Base-by-base conservation (phyloP, 2,888 invertebrate species). In the Enchytraeus crypticus region DNA sequence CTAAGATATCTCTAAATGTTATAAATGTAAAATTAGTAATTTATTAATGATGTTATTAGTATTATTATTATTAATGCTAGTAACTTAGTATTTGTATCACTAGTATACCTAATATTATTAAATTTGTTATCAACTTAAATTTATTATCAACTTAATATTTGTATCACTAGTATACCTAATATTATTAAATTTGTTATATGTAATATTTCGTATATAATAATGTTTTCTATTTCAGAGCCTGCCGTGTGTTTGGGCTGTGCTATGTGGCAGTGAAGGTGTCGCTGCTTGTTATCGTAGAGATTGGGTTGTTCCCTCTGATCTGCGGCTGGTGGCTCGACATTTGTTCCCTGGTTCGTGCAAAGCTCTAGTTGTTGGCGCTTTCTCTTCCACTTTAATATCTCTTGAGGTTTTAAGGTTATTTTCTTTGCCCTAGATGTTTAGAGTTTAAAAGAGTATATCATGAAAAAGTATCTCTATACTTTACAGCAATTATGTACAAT, bases 271-370 rank as follows among this genome's bases (percentile, higher is more conserved):
- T 82, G 60, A 82, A 90, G 79, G 96, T 97, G 4, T 95, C 95
- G 1, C 82, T 98, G 64, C 82, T 98, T 30, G 91, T 95, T 3
- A 92, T 97, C 43, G 89, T 96, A 30, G 98, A 98, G 83, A 92
- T 98, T 64, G 96, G 97, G 2, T 88, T 97, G 0, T 86, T 98
- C 71, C 98, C 98, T 0, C 81, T 97, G 4, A 88, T 97, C 23
- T 97, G 96, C 74, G 98, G 98, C 8, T 97, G 96, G 92, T 98
- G 98, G 97, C 82, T 98, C 63, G 98, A 98, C 76, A 89, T 98
- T 61, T 98, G 98, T 77, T 96, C 97, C 0, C 81, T 98, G 69
- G 81, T 81, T 69, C 71, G 77, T n/a, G n/a, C n/a, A n/a, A n/a
- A n/a, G n/a, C n/a, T n/a, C n/a, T n/a, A n/a, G n/a, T n/a, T n/a